Conservation (phyloP, 2,113 vertebrate species). For the Scatophagus argus region DNA sequence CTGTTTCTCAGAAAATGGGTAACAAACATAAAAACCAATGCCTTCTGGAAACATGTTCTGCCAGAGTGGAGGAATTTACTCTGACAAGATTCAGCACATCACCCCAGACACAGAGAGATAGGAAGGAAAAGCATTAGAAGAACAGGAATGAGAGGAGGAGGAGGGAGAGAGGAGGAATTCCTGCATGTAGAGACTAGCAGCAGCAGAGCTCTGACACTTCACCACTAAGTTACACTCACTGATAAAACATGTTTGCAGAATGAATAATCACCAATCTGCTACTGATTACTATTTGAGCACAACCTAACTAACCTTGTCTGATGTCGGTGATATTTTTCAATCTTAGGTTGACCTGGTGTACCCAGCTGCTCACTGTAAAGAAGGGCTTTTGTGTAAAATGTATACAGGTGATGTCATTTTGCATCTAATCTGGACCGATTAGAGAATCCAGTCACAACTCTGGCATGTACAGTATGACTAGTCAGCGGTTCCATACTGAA, state of each 20-base stretch:
- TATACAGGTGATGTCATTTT: not conserved
- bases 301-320: not conserved
- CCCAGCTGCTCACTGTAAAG: not conserved
- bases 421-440: not conserved
- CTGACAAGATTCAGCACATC: constrained; percentile 73
- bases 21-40: not conserved
- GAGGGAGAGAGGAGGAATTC: constrained; percentile 50
- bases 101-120: not conserved
- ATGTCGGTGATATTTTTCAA: not conserved
- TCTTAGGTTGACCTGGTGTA: not conserved
- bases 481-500: not conserved
- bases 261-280: constrained; percentile 27
- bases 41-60: constrained; percentile 19
- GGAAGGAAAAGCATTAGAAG: constrained; percentile 29
- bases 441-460: not conserved
- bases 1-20: not conserved
- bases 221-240: not conserved
- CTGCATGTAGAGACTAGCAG: constrained; percentile 62
- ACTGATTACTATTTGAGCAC: not conserved
- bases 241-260: constrained; percentile 25
- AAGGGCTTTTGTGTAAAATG: not conserved
- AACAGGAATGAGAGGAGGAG: constrained; percentile 26
- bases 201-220: constrained; percentile 7
- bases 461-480: not conserved
- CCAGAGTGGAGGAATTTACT: constrained; percentile 43